Base-by-base conservation (phyloP, 2,113 vertebrate species). In the Cyprinodon variegatus region DNA sequence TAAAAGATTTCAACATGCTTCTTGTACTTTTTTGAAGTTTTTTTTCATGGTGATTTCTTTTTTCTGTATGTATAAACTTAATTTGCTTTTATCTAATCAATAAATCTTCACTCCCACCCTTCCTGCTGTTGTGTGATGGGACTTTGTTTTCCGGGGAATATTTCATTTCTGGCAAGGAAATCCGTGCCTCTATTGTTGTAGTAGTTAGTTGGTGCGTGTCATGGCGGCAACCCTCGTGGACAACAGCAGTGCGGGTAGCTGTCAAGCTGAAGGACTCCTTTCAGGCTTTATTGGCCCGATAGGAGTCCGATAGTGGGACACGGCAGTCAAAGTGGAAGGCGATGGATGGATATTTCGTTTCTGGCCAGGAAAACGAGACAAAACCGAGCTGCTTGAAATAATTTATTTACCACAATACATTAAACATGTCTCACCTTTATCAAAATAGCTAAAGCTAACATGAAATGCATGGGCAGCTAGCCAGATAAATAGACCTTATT, bases 51-150 rank as follows among this genome's bases (percentile, higher is more conserved):
- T 87, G 72, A 83, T 82, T 81, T 83, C 82, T 29, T 29, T 53
- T 86, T 89, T 87, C 79, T 91, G 79, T 90, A 89, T 84, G 87
- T 91, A 85, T 81, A 76, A 64, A 91, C 68, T 37, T 89, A 72
- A 67, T 90, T 92, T 91, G 82, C 85, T 86, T 91, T 89, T 70
- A 86, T 86, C 74, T 87, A 79, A 84, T 87, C 83, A 93, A 92
- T 93, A 91, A 91, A 90, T 76, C 86, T 78, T 87, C 85, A 83
- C 88, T 75, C 84, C 65, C 83, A 74, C 65, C 70, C 85, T 82
- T 79, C 15, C 39, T 67, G 48, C 50, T 29, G 11, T 22, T 72
- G 12, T 61, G 73, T 75, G 36, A 15, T 38, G 13, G 14, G 11
- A 62, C 36, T 4, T 36, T 41, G 15, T 66, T 9, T 53, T 37